Percentiles rank a stretch among this genome's conserved stretches.
phyloP scores from a whole-genome alignment of 1,140 invertebrate species.

The Trinorchestia longiramus region DNA sequence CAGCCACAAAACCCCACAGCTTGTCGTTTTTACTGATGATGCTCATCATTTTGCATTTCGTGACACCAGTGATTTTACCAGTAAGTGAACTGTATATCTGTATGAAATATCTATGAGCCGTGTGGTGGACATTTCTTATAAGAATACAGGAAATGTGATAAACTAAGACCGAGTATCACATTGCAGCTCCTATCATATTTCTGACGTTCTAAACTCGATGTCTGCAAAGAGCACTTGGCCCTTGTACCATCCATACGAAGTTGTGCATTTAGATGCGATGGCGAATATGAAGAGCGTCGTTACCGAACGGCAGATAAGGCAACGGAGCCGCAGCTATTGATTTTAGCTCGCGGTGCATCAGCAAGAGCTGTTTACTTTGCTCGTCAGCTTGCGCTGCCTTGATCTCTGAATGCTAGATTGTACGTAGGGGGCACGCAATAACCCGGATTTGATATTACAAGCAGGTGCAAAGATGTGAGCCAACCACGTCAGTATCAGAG shows the following conservation, averaged over 20 bases:
- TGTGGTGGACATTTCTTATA: not conserved
- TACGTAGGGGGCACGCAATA: not conserved
- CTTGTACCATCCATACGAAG: not conserved
- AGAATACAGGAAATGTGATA: not conserved
- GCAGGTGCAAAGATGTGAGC: not conserved
- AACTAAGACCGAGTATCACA: not conserved
- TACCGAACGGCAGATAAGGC: slow-evolving; percentile 1
- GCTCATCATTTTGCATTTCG: too few species aligned
- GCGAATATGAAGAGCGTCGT: slow-evolving; percentile 34
- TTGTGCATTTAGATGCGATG: not conserved
- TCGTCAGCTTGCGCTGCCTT: not conserved
- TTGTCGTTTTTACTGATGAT: too few species aligned
- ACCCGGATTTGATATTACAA: not conserved
- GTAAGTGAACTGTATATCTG: not conserved
- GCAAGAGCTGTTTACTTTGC: slow-evolving; percentile 5
- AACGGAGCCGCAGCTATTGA: slow-evolving; percentile 21
- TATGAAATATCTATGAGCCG: not conserved
- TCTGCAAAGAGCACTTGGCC: not conserved
- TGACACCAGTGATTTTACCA: not conserved
- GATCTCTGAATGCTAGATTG: slow-evolving; percentile 10
- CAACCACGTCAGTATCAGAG: not conserved
- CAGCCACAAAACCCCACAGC: too few species aligned
- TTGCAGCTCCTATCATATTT: not conserved
- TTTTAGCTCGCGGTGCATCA: not conserved
- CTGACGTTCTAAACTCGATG: not conserved